A percentile compares a stretch with the other conserved stretches of the same genome.
These are phyloP conservation scores for Camponotus vicinus DNA, from an alignment of 1,140 invertebrate genomes.

Conservation along the genomic window DNA sequence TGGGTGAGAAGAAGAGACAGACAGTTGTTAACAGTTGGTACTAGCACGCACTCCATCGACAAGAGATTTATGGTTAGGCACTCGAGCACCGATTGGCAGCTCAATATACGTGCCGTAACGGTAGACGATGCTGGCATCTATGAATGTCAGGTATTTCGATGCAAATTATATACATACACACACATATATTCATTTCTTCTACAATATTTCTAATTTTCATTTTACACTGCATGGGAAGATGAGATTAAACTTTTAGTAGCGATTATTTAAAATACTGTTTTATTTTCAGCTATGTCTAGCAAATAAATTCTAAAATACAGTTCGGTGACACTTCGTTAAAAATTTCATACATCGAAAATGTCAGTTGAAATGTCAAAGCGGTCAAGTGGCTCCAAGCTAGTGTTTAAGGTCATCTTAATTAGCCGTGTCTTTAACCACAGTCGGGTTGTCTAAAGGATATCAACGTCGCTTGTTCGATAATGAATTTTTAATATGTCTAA, in stretches of 20 bases:
- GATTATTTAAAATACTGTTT: not conserved
- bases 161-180: not conserved
- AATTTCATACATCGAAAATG: conserved; percentile 46
- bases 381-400: not conserved
- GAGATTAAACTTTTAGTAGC: not conserved
- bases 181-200: not conserved
- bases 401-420: conserved; percentile 30
- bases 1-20: conserved; percentile 91
- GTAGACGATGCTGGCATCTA: conserved; percentile 91
- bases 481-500: conserved; percentile 24
- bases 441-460: not conserved
- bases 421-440: conserved; percentile 16
- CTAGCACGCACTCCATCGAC: conserved; percentile 91
- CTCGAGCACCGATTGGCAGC: conserved; percentile 91
- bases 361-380: conserved; percentile 59
- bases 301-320: not conserved
- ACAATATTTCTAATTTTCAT: not conserved
- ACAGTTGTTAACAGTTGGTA: conserved; percentile 91
- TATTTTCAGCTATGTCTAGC: not conserved
- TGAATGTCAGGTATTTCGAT: conserved; percentile 90
- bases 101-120: conserved; percentile 91
- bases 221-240: not conserved
- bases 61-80: conserved; percentile 93
- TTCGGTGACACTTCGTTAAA: conserved; percentile 16
- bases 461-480: not conserved